Evolutionary conservation across 2,888 invertebrate genomes (phyloP).

Genomic region (Nymphalis c-album): DNA sequence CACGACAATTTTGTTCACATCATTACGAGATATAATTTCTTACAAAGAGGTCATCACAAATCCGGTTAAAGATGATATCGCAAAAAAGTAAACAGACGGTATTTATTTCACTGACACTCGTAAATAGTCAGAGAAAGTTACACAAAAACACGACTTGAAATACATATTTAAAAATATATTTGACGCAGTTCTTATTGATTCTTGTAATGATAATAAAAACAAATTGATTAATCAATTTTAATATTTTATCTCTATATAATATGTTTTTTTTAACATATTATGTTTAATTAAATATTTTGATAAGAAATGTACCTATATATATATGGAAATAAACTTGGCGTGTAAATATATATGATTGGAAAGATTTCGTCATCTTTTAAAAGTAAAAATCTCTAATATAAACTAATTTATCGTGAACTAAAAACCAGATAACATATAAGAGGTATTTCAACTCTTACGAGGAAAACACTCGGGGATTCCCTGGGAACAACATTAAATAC

Average conservation of each 20-base stretch:
- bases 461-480: slow-evolving; percentile 1
- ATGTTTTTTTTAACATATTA: too few relatives aligned
- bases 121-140: slow-evolving; percentile 9
- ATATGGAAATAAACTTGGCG: too few relatives aligned
- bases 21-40: neutral
- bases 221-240: too few relatives aligned
- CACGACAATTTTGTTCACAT: neutral
- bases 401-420: neutral
- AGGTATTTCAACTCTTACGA: neutral
- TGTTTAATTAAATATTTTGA: too few relatives aligned
- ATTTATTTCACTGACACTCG: slow-evolving; percentile 15
- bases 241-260: too few relatives aligned
- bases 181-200: neutral
- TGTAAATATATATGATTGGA: too few relatives aligned
- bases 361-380: too few relatives aligned
- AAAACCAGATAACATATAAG: neutral
- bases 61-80: slow-evolving; percentile 18
- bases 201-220: neutral
- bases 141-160: neutral
- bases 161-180: neutral
- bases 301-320: too few relatives aligned
- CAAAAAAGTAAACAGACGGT: slow-evolving; percentile 17
- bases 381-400: too few relatives aligned
- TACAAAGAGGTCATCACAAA: neutral
- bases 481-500: neutral